These are phyloP conservation scores for Cheilosia vernalis DNA, from an alignment of 2,888 invertebrate species.

Conservation along the genomic window DNA sequence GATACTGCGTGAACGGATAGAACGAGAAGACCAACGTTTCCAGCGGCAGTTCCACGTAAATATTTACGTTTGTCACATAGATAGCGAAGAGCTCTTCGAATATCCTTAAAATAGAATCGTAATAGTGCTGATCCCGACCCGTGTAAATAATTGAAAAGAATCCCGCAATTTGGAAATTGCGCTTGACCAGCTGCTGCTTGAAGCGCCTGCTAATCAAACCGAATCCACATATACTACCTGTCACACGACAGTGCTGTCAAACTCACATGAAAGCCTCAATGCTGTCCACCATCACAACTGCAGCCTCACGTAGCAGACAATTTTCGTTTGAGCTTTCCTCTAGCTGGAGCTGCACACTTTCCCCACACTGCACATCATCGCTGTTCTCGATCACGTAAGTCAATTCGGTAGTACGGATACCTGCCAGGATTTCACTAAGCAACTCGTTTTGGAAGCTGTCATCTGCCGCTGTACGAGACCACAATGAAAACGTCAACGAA, in stretches of 20 bases:
- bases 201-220: constrained; percentile 39
- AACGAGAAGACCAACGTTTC: constrained; percentile 79
- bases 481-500: constrained; percentile 52
- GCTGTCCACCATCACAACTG: constrained; percentile 57
- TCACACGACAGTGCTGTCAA: not conserved
- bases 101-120: constrained; percentile 77
- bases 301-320: constrained; percentile 17
- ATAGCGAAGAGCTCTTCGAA: constrained; percentile 79
- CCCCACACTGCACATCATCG: constrained; percentile 10
- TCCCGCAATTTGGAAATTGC: constrained; percentile 69
- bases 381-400: constrained; percentile 42
- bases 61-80: constrained; percentile 80
- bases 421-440: constrained; percentile 55
- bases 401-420: constrained; percentile 27
- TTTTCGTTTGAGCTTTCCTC: not conserved
- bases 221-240: not conserved
- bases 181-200: constrained; percentile 15
- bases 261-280: constrained; percentile 69
- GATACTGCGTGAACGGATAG: constrained; percentile 78
- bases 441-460: constrained; percentile 46
- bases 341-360: too few relatives aligned
- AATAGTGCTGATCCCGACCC: constrained; percentile 76
- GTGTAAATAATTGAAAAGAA: constrained; percentile 79
- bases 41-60: constrained; percentile 76
- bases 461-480: constrained; percentile 49